Conservation (phyloP, 2,797 vertebrate species). For the Sebastes flavidus region DNA sequence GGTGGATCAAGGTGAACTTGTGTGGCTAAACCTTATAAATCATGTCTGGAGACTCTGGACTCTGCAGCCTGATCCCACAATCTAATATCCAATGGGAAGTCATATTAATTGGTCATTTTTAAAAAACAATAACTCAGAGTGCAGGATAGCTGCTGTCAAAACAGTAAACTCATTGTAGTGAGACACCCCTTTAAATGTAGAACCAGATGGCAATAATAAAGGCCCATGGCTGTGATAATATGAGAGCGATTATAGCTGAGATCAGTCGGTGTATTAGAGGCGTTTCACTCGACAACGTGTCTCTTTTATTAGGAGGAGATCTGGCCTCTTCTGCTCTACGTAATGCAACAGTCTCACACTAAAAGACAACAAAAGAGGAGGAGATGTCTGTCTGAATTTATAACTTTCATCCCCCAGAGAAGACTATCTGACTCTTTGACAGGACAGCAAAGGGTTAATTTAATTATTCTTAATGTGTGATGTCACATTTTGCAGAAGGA, state of each 20-base stretch:
- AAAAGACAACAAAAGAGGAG: background rate
- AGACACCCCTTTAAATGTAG: background rate
- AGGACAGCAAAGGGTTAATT: too few species aligned
- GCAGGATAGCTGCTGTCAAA: slow-evolving; percentile 16
- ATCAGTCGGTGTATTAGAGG: slow-evolving; percentile 21
- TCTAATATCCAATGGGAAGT: background rate
- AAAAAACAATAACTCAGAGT: background rate
- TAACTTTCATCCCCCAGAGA: background rate
- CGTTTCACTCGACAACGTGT: slow-evolving; percentile 35
- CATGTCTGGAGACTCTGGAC: background rate
- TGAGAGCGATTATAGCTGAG: background rate
- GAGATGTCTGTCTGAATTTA: background rate
- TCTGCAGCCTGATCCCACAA: background rate
- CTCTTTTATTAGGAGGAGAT: slow-evolving; percentile 11
- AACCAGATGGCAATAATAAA: slow-evolving; percentile 1
- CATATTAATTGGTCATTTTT: background rate
- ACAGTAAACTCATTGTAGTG: background rate
- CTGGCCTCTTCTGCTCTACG: background rate
- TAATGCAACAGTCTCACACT: slow-evolving; percentile 13
- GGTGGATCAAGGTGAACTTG: slow-evolving; percentile 31
- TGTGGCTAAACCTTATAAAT: background rate
- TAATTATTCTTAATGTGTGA: too few species aligned
- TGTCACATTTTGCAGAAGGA: too few species aligned
- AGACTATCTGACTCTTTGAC: background rate
- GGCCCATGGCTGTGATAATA: background rate